These are phyloP conservation scores for Helicoverpa zea DNA, from an alignment of 1,140 invertebrate species.

Conservation along the genomic window DNA sequence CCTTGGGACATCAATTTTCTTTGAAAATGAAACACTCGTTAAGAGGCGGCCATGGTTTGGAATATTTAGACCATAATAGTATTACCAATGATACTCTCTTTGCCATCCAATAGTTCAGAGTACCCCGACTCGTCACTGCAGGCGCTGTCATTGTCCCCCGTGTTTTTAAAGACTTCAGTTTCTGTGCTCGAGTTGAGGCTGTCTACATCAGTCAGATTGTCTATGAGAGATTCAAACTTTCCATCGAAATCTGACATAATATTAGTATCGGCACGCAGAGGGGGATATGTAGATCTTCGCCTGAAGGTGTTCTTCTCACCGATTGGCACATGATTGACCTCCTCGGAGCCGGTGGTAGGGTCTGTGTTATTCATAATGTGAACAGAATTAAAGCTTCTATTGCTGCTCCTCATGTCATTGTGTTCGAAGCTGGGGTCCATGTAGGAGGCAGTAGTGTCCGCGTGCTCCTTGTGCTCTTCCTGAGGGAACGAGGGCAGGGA, in stretches of 20 bases:
- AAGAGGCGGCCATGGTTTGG: not conserved
- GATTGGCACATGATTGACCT: slow-evolving; percentile 83
- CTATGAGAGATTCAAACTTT: slow-evolving; percentile 79
- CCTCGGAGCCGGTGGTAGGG: slow-evolving; percentile 61
- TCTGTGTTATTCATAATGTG: slow-evolving; percentile 54
- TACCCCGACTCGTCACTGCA: slow-evolving; percentile 88
- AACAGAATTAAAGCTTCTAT: slow-evolving; percentile 63
- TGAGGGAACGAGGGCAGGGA: slow-evolving; percentile 80
- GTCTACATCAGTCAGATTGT: slow-evolving; percentile 77
- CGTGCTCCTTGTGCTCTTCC: slow-evolving; percentile 75
- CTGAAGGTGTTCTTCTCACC: slow-evolving; percentile 80
- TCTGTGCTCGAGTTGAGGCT: slow-evolving; percentile 77
- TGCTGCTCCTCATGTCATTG: slow-evolving; percentile 63
- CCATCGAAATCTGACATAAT: slow-evolving; percentile 67
- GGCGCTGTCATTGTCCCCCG: slow-evolving; percentile 86
- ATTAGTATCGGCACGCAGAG: slow-evolving; percentile 64
- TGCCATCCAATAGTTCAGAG: slow-evolving; percentile 85
- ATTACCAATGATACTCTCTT: slow-evolving; percentile 80
- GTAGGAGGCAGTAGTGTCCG: slow-evolving; percentile 55
- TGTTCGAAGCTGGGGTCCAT: slow-evolving; percentile 70
- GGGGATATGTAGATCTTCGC: slow-evolving; percentile 83
- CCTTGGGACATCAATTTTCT: slow-evolving; percentile 34
- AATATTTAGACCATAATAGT: slow-evolving; percentile 77
- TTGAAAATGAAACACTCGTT: slow-evolving; percentile 23
- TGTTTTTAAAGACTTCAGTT: slow-evolving; percentile 77